A percentile compares a stretch with the other conserved stretches of the same genome.
Conservation (phyloP, 2,797 vertebrate species). For the Cynopterus sphinx region DNA sequence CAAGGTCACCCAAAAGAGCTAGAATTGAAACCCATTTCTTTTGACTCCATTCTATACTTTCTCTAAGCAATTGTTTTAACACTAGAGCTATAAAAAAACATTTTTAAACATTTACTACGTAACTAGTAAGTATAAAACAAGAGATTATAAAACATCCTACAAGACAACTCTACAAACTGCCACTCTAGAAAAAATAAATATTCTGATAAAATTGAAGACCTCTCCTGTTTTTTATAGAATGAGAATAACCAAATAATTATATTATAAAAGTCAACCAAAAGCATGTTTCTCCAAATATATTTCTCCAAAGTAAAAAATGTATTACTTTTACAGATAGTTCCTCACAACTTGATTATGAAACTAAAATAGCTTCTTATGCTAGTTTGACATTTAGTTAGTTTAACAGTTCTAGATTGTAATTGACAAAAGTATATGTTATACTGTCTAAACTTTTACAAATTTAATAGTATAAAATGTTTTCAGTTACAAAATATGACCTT, state of each 20-base stretch:
- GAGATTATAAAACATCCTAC: background rate
- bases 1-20: background rate
- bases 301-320: background rate
- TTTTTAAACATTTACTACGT: background rate
- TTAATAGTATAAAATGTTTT: background rate
- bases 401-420: background rate
- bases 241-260: background rate
- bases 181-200: background rate
- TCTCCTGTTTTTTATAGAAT: background rate
- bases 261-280: background rate
- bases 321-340: background rate
- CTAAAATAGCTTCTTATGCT: background rate
- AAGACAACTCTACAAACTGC: background rate
- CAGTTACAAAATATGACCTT: background rate
- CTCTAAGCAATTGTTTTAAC: background rate
- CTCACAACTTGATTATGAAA: background rate
- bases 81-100: background rate
- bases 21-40: background rate
- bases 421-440: background rate
- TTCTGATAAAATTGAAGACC: background rate
- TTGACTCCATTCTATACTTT: background rate
- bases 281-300: background rate
- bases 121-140: background rate
- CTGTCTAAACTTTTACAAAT: constrained; percentile 20
- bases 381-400: background rate